Percentiles rank a stretch among this genome's conserved stretches.
phyloP scores from a whole-genome alignment of 2,113 vertebrate genomes.

The Bos indicus region DNA sequence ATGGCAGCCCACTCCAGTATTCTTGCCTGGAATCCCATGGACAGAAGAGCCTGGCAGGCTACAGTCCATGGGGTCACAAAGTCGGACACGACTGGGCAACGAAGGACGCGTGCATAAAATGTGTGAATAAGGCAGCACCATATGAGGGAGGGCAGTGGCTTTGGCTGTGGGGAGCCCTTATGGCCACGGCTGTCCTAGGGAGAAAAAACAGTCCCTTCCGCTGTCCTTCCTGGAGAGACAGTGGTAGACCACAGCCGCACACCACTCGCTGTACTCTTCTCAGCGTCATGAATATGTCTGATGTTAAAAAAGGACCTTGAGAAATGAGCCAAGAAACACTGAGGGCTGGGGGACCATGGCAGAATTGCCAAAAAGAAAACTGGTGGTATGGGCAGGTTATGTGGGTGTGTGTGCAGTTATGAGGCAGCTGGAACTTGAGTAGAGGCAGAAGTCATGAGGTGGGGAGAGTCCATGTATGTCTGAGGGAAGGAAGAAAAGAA shows the following conservation, averaged over 20 bases:
- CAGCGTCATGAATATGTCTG: background rate
- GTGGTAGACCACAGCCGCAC: background rate
- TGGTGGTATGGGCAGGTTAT: background rate
- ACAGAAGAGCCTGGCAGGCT: background rate
- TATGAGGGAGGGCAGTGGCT: background rate
- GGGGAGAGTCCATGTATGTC: rapidly evolving
- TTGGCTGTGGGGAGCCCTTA: background rate
- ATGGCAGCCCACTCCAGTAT: background rate
- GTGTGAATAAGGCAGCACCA: background rate
- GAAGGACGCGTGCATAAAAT: background rate
- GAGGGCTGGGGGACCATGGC: background rate
- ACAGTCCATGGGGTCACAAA: background rate
- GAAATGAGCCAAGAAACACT: background rate
- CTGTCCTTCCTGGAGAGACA: background rate
- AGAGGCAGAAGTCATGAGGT: background rate
- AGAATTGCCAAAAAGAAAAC: background rate
- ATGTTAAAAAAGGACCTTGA: background rate
- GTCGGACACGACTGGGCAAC: background rate
- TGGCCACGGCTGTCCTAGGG: background rate
- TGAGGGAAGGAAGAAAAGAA: background rate
- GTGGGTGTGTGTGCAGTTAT: background rate
- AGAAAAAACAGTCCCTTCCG: background rate
- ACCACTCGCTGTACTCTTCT: background rate
- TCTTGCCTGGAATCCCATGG: background rate
- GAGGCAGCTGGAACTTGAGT: background rate